Conservation (phyloP, 1,140 invertebrate genomes). For the Euura saliciscinereae region DNA sequence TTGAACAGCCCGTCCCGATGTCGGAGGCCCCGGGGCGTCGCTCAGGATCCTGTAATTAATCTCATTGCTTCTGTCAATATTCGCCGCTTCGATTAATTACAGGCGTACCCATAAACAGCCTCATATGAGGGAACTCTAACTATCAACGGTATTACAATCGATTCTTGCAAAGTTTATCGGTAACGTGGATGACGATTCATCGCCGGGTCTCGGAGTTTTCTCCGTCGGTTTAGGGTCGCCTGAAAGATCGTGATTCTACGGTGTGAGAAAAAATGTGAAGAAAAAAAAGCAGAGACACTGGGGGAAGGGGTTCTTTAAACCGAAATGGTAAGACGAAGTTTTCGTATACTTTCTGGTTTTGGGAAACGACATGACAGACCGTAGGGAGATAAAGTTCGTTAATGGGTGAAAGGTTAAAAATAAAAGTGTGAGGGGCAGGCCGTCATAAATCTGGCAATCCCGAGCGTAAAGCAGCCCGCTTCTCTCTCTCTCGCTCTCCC, state of each 20-base stretch:
- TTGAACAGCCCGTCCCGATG: constrained; percentile 26
- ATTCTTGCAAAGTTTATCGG: no score
- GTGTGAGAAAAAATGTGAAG: neutral
- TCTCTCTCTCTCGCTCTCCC: constrained; percentile 20
- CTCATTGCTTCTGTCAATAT: constrained; percentile 42
- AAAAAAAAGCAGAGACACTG: neutral
- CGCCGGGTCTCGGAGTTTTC: no score
- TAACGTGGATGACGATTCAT: no score
- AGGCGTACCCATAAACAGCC: no score
- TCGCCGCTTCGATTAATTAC: constrained; percentile 14
- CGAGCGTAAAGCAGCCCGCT: constrained; percentile 34
- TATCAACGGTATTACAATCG: no score
- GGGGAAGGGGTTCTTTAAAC: constrained; percentile 3
- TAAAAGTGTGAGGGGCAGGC: constrained; percentile 43
- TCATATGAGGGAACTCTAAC: no score
- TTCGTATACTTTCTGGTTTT: neutral
- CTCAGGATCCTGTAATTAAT: constrained; percentile 26
- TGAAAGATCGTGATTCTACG: no score
- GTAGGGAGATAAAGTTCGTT: constrained; percentile 53
- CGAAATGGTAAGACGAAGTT: constrained; percentile 5
- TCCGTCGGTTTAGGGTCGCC: no score
- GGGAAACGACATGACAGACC: constrained; percentile 12
- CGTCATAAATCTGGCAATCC: constrained; percentile 52
- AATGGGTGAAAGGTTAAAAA: constrained; percentile 61
- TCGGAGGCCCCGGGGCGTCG: neutral